Conservation (phyloP, 2,113 vertebrate species). For the Epinephelus fuscoguttatus region DNA sequence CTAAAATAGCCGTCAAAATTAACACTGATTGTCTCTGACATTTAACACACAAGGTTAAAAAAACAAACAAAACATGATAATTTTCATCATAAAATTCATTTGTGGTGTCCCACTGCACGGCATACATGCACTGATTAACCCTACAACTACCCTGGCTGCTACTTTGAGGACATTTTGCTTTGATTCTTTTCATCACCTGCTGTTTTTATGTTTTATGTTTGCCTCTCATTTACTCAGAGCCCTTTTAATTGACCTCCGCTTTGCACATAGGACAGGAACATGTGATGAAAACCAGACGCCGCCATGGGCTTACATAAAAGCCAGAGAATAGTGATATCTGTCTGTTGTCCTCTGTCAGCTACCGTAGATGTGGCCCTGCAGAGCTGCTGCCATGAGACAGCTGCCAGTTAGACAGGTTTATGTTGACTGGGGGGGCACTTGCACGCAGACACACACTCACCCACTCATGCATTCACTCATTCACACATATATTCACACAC, state of each 20-base stretch:
- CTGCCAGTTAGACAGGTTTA: slow-evolving; percentile 59
- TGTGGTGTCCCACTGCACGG: background rate
- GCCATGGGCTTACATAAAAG: slow-evolving; percentile 47
- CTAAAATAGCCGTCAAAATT: too few species aligned
- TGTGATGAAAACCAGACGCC: slow-evolving; percentile 50
- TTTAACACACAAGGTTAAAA: background rate
- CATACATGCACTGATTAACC: background rate
- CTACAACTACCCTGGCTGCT: background rate
- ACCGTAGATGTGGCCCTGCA: slow-evolving; percentile 37
- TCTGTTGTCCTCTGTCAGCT: slow-evolving; percentile 72
- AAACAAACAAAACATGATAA: background rate
- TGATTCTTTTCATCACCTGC: slow-evolving; percentile 43
- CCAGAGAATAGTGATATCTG: slow-evolving; percentile 69
- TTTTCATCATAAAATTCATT: background rate
- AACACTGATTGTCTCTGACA: background rate
- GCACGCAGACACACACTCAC: slow-evolving; percentile 30
- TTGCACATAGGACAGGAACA: slow-evolving; percentile 40
- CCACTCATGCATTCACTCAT: slow-evolving; percentile 42
- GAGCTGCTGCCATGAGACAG: slow-evolving; percentile 45
- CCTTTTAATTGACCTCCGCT: slow-evolving; percentile 44
- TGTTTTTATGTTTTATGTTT: slow-evolving; percentile 49
- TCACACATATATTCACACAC: slow-evolving; percentile 19
- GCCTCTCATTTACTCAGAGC: slow-evolving; percentile 52
- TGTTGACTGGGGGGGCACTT: slow-evolving; percentile 39
- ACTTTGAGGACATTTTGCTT: slow-evolving; percentile 31